Evolutionary conservation across 2,888 invertebrate genomes (phyloP).

Genomic region (Phaonia tiefii): DNA sequence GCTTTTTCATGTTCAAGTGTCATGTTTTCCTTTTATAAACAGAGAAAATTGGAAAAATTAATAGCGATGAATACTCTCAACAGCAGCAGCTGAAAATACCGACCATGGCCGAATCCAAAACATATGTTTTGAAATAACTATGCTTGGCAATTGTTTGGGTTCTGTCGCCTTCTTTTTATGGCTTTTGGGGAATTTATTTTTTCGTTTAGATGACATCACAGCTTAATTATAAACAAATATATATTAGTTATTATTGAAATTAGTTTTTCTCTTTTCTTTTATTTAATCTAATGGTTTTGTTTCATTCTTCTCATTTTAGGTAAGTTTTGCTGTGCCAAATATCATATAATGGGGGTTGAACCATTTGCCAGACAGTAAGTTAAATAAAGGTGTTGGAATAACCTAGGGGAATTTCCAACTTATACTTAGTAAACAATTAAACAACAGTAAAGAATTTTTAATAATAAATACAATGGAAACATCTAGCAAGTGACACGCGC

Average conservation of each 20-base stretch:
- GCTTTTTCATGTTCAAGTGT: no score
- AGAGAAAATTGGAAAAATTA: slow-evolving; percentile 25
- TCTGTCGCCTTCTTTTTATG: no score
- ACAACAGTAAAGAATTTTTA: no score
- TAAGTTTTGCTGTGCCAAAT: slow-evolving; percentile 6
- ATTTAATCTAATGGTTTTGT: slow-evolving; percentile 25
- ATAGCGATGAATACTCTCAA: background rate
- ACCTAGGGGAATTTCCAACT: no score
- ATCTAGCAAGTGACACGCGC: no score
- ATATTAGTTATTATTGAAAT: background rate
- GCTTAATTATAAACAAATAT: slow-evolving; percentile 29
- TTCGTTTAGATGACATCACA: slow-evolving; percentile 37
- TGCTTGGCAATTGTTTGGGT: no score
- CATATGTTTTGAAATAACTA: no score
- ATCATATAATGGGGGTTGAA: background rate
- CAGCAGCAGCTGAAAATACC: no score
- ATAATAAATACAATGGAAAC: no score
- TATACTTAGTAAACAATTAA: no score
- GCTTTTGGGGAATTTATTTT: slow-evolving; percentile 3
- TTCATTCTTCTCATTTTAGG: slow-evolving; percentile 27
- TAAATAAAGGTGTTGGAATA: slow-evolving; percentile 11
- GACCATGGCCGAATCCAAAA: no score
- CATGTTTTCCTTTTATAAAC: background rate
- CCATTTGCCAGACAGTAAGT: slow-evolving; percentile 10
- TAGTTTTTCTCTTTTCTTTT: slow-evolving; percentile 15